A percentile compares a stretch with the other conserved stretches of the same genome.
These are phyloP conservation scores for Macrobrachium nipponense DNA, from an alignment of 1,140 invertebrate genomes.

Conservation along the genomic window DNA sequence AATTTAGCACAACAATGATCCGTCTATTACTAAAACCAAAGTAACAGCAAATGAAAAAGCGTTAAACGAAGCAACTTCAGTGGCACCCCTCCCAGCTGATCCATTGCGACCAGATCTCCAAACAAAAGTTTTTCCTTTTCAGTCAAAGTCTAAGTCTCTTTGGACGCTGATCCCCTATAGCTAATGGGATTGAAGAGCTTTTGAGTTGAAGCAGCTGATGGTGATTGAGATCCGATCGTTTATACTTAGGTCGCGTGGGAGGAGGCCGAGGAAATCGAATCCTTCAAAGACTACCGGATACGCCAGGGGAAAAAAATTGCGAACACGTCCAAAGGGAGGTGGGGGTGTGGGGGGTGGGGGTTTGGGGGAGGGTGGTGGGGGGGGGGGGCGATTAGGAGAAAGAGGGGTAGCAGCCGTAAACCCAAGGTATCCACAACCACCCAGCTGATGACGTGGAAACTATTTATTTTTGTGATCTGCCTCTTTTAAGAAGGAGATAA, in stretches of 20 bases:
- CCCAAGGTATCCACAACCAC: background rate
- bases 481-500: no score
- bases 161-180: slow-evolving; percentile 7
- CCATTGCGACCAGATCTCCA: no score
- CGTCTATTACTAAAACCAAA: no score
- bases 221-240: slow-evolving; percentile 20
- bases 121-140: background rate
- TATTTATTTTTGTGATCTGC: no score
- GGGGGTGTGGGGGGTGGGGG: background rate
- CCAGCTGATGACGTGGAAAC: background rate
- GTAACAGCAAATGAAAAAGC: no score
- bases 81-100: background rate
- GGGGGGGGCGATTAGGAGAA: background rate
- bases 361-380: no score
- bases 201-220: background rate
- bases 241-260: background rate
- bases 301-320: no score
- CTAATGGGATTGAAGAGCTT: slow-evolving; percentile 9
- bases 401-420: background rate
- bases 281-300: slow-evolving; percentile 2
- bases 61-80: no score
- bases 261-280: background rate
- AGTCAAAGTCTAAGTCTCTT: background rate
- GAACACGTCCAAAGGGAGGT: background rate
- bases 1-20: no score